Evolutionary conservation across 2,888 invertebrate species (phyloP).

Genomic region (Venusia cambrica): DNA sequence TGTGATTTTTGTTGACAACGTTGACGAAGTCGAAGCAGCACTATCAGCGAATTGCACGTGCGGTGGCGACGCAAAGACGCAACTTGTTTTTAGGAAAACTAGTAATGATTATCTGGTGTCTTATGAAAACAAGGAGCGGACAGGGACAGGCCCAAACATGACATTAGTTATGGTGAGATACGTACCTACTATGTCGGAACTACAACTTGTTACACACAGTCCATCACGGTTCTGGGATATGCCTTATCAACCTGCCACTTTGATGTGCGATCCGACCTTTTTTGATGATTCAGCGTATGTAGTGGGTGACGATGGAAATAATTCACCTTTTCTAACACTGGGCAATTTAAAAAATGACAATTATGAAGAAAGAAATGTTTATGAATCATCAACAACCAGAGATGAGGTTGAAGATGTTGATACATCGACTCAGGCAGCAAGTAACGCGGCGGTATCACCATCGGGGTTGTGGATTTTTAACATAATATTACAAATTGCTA

Average conservation of each 20-base stretch:
- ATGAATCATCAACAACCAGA: too few relatives aligned
- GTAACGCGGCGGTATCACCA: too few relatives aligned
- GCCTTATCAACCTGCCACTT: constrained; percentile 2
- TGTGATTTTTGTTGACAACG: background rate
- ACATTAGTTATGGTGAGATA: constrained; percentile 6
- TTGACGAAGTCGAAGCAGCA: constrained; percentile 1
- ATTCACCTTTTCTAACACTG: constrained; percentile 3
- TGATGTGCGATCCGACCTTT: constrained; percentile 9
- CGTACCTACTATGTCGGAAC: constrained; percentile 7
- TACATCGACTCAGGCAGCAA: too few relatives aligned
- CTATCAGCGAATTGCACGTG: constrained; percentile 5
- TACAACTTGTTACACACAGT: background rate
- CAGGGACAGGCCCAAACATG: constrained; percentile 6
- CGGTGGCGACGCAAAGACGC: background rate
- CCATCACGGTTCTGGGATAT: background rate
- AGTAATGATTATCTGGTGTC: background rate
- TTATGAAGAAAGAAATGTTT: too few relatives aligned
- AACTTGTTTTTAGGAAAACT: constrained; percentile 7
- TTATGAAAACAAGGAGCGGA: constrained; percentile 7
- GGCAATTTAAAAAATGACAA: constrained; percentile 5
- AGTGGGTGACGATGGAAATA: background rate
- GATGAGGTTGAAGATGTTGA: too few relatives aligned
- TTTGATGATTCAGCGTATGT: constrained; percentile 9
- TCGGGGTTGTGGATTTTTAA: too few relatives aligned
- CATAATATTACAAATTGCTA: too few relatives aligned